Evolutionary conservation across 2,113 vertebrate species (phyloP).

Genomic region (Okapia johnstoni): DNA sequence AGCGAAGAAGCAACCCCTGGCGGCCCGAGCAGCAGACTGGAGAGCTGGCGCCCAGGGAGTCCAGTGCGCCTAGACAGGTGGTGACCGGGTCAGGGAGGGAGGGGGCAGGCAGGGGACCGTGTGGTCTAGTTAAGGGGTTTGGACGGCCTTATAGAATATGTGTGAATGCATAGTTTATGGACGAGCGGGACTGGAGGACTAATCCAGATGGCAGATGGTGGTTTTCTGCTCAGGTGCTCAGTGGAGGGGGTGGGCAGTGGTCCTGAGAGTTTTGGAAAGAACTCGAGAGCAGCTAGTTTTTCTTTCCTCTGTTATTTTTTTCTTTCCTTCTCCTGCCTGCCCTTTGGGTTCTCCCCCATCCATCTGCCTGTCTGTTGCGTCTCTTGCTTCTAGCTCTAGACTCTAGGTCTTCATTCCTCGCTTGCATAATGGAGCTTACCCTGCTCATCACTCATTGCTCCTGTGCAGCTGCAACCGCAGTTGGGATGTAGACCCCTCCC

Average conservation of each 20-base stretch:
- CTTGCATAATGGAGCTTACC: not conserved
- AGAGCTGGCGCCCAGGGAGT: not conserved
- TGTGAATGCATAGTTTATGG: not conserved
- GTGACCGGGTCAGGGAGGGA: not conserved
- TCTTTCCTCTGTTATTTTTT: not conserved
- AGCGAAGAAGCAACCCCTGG: not conserved
- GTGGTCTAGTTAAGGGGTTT: not conserved
- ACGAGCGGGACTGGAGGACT: not conserved
- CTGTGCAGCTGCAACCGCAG: not conserved
- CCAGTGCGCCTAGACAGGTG: not conserved
- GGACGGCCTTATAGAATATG: not conserved
- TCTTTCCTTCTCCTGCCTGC: not conserved
- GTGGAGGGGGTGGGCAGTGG: not conserved
- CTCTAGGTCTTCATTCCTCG: not conserved
- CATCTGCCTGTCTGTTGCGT: not conserved
- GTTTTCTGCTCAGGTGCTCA: not conserved
- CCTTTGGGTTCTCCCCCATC: not conserved
- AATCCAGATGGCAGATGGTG: not conserved
- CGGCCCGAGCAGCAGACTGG: not conserved
- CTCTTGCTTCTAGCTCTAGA: not conserved
- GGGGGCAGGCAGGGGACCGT: not conserved
- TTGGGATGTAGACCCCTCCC: not conserved
- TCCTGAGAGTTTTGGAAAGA: not conserved
- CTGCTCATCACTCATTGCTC: not conserved
- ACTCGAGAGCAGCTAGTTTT: not conserved